phyloP scores from a whole-genome alignment of 2,888 invertebrate genomes.

The Volucella zonaria region DNA sequence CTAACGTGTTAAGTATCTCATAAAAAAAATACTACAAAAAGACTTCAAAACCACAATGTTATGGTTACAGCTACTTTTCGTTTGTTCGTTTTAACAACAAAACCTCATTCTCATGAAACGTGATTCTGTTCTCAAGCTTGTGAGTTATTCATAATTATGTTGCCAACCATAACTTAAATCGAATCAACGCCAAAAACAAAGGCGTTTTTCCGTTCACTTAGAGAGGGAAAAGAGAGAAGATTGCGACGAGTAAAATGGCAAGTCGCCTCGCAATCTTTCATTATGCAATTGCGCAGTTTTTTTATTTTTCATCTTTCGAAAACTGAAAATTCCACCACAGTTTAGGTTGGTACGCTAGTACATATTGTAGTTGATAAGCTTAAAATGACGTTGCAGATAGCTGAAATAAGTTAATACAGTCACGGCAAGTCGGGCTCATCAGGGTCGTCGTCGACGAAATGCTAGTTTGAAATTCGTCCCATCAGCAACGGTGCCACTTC shows the following conservation, averaged over 20 bases:
- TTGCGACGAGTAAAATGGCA: neutral
- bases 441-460: slow-evolving; percentile 3
- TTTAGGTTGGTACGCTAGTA: too few species aligned
- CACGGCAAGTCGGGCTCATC: neutral
- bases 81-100: slow-evolving; percentile 24
- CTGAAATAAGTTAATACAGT: slow-evolving; percentile 1
- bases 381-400: slow-evolving; percentile 21
- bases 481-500: neutral
- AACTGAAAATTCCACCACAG: neutral
- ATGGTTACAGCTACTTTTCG: neutral
- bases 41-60: neutral
- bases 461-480: slow-evolving; percentile 16
- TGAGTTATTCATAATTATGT: slow-evolving; percentile 50
- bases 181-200: slow-evolving; percentile 11
- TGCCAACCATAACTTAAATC: slow-evolving; percentile 29
- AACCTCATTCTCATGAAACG: slow-evolving; percentile 60
- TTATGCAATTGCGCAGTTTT: slow-evolving; percentile 34
- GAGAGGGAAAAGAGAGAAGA: neutral
- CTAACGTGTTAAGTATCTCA: slow-evolving; percentile 34
- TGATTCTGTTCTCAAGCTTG: slow-evolving; percentile 57
- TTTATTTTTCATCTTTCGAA: neutral
- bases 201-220: neutral
- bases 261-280: slow-evolving; percentile 9
- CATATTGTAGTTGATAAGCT: slow-evolving; percentile 24
- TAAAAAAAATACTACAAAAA: slow-evolving; percentile 6